Percentiles rank a stretch among this genome's conserved stretches.
Evolutionary conservation across 2,888 invertebrate genomes (phyloP).

Genomic region (Steinernema scapterisci): DNA sequence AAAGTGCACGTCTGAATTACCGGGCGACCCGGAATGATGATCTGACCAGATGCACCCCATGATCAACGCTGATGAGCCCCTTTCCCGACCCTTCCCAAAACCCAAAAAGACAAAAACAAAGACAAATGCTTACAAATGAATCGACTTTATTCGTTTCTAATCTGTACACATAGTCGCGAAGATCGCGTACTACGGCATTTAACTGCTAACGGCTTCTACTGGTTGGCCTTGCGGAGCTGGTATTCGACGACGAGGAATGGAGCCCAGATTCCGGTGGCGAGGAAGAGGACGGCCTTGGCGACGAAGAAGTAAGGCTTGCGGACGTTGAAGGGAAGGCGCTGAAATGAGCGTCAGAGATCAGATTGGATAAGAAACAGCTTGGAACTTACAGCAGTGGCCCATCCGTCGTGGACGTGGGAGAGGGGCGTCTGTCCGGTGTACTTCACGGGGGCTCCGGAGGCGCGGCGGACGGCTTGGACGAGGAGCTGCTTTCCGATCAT

Average conservation of each 20-base stretch:
- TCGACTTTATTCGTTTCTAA: constrained; percentile 28
- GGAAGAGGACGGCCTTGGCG: constrained; percentile 36
- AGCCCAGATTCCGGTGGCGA: constrained; percentile 41
- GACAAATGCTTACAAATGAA: constrained; percentile 4
- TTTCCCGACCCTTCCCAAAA: background rate
- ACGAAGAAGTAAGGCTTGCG: constrained; percentile 37
- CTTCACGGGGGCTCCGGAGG: constrained; percentile 20
- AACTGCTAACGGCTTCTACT: constrained; percentile 27
- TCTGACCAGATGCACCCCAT: too few species aligned
- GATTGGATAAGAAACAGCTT: too few species aligned
- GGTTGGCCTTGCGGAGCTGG: constrained; percentile 63
- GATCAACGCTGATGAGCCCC: too few species aligned
- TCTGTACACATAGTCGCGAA: constrained; percentile 14
- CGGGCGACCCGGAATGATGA: too few species aligned
- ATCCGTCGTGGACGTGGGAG: constrained; percentile 51
- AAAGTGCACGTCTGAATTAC: too few species aligned
- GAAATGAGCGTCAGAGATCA: constrained; percentile 10
- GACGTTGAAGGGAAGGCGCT: constrained; percentile 40
- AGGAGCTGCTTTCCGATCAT: constrained; percentile 28
- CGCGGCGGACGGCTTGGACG: constrained; percentile 31
- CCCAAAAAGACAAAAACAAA: background rate
- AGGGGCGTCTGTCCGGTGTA: constrained; percentile 23
- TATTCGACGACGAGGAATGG: constrained; percentile 41
- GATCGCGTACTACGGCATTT: background rate
- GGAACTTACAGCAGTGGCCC: constrained; percentile 60